These are phyloP conservation scores for Luehdorfia chinensis DNA, from an alignment of 1,140 invertebrate species.

Conservation along the genomic window DNA sequence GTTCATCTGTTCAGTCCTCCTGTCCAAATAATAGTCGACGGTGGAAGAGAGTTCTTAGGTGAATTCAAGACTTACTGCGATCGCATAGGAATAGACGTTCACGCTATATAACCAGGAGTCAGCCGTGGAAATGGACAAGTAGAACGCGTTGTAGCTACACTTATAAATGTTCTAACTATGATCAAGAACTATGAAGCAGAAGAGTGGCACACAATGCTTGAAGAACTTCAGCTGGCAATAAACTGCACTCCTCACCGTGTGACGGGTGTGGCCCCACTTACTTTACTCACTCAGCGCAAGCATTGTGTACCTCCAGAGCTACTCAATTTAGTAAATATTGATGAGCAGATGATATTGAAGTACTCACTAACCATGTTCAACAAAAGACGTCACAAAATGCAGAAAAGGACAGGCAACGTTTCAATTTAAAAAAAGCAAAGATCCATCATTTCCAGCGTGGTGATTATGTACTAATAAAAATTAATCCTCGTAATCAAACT, in stretches of 20 bases:
- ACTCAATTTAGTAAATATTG: slow-evolving; percentile 34
- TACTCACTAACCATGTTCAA: slow-evolving; percentile 22
- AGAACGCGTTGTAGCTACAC: background rate
- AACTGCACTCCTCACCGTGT: slow-evolving; percentile 29
- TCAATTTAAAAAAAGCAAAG: slow-evolving; percentile 26
- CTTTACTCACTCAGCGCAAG: slow-evolving; percentile 24
- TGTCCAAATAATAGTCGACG: background rate
- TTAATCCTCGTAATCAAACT: too few species aligned
- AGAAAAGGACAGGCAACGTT: slow-evolving; percentile 24
- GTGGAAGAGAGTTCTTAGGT: too few species aligned
- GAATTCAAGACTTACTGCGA: too few species aligned
- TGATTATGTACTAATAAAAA: slow-evolving; percentile 36
- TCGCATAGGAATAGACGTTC: too few species aligned
- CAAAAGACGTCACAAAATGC: slow-evolving; percentile 22
- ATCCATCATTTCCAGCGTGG: slow-evolving; percentile 27
- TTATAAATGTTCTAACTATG: background rate
- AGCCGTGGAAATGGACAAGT: too few species aligned
- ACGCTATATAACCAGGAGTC: too few species aligned
- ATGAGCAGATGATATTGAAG: slow-evolving; percentile 24
- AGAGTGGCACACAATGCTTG: too few species aligned
- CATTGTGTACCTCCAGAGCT: too few species aligned
- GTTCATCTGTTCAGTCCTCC: background rate
- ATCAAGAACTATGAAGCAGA: background rate
- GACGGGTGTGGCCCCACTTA: slow-evolving; percentile 27
- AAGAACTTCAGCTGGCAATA: slow-evolving; percentile 29